These are phyloP conservation scores for Ellobius talpinus DNA, from an alignment of 2,113 vertebrate genomes.

Conservation along the genomic window DNA sequence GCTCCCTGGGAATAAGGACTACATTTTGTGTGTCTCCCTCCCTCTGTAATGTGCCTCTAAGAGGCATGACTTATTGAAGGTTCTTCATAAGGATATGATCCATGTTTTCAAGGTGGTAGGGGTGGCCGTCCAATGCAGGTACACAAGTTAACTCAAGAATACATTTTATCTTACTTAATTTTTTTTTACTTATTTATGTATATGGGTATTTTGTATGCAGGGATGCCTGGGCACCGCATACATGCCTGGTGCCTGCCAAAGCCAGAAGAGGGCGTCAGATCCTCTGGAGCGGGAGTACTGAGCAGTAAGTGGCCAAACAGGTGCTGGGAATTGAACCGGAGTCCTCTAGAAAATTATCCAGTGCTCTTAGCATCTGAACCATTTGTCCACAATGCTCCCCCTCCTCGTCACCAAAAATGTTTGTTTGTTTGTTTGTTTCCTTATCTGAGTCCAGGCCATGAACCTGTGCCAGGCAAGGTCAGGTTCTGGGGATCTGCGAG, in stretches of 20 bases:
- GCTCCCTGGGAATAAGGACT: background rate
- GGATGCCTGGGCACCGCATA: background rate
- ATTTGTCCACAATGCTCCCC: background rate
- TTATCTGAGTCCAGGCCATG: background rate
- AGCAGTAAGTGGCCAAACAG: background rate
- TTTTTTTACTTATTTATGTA: background rate
- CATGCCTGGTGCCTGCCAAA: background rate
- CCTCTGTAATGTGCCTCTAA: too few species aligned
- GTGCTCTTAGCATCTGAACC: background rate
- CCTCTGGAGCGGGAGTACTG: background rate
- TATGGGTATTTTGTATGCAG: background rate
- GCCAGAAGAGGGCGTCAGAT: background rate
- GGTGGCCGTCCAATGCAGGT: too few species aligned
- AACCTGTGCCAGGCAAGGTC: background rate
- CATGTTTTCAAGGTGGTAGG: too few species aligned
- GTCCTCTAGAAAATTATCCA: background rate
- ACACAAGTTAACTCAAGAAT: too few species aligned
- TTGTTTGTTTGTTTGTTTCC: background rate
- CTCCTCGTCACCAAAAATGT: too few species aligned
- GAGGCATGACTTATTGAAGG: too few species aligned
- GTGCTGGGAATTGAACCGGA: background rate
- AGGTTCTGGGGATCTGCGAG: background rate
- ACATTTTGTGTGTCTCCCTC: background rate
- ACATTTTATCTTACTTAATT: background rate
- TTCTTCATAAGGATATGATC: too few species aligned